Conservation (phyloP, 2,888 invertebrate genomes). For the Pyrgus malvae region DNA sequence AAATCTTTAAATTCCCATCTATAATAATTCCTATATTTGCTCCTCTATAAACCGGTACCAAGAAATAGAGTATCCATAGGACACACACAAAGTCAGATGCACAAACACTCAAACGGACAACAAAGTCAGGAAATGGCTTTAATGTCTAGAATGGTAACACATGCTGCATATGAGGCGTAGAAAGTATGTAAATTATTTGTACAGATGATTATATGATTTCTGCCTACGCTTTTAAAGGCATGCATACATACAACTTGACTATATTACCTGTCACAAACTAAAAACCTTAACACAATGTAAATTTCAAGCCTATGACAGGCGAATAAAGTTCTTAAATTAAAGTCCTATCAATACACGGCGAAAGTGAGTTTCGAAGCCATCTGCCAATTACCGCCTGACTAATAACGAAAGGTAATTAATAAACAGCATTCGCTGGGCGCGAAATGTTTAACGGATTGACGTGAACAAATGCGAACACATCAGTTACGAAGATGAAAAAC, state of each 20-base stretch:
- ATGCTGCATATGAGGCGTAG: too few relatives aligned
- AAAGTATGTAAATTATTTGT: too few relatives aligned
- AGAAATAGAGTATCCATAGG: too few relatives aligned
- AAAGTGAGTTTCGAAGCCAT: slow-evolving; percentile 42
- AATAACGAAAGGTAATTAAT: slow-evolving; percentile 28
- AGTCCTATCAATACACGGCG: slow-evolving; percentile 23
- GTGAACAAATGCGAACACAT: slow-evolving; percentile 56
- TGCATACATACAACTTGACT: background rate
- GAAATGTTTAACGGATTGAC: slow-evolving; percentile 52
- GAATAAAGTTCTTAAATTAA: slow-evolving; percentile 5
- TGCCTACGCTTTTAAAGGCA: too few relatives aligned
- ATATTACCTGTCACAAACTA: background rate
- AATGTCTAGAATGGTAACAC: too few relatives aligned
- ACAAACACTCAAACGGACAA: too few relatives aligned
- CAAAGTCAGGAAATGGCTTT: too few relatives aligned
- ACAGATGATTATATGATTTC: too few relatives aligned
- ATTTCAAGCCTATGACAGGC: background rate
- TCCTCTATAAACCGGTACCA: too few relatives aligned
- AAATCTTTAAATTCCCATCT: too few relatives aligned
- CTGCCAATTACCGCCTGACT: slow-evolving; percentile 39
- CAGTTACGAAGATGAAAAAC: slow-evolving; percentile 46
- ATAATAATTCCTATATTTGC: too few relatives aligned
- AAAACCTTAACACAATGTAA: background rate
- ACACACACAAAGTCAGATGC: too few relatives aligned
- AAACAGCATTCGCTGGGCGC: slow-evolving; percentile 31